Base-by-base conservation (phyloP, 2,797 vertebrate genomes). In the Sebastes iracundus region DNA sequence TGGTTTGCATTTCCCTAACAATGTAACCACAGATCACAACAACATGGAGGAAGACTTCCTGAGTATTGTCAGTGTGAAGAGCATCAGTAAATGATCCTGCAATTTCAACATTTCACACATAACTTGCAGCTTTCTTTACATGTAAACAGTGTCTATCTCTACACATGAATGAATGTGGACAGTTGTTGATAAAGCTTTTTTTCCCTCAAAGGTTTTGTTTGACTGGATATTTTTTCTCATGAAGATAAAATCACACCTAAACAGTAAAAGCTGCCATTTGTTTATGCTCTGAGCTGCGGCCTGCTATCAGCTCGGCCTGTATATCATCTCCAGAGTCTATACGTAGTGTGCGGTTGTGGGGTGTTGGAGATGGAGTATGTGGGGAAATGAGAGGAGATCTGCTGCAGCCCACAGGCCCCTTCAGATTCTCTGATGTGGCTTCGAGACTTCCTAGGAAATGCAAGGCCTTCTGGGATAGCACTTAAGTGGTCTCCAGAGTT, bases 361-460 rank as follows among this genome's bases (percentile, higher is more conserved):
- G 82, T 35, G 84, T 90, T 87, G 87, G 86, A 90, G 90, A 91
- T 78, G 73, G 87, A 91, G 90, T 74, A 85, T 87, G 86, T 70
- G 55, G 84, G 90, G 91, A 92, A 94, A 94, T 90, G 87, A 94
- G 88, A 92, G 86, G 90, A 92, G 93, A 88, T 94, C 88, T 90
- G 87, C 73, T 90, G 89, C 90, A 90, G 88, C 88, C 92, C 89
- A 92, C 87, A 92, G 91, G 86, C 90, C 91, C 90, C 85, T 85
- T 90, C 72, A n/a, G 70, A 67, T 75, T 64, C 91, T 94, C 88
- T 94, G 93, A 95, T 94, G 94, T 95, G 94, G 93, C 91, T 92
- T 85, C 60, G 72, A 87, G 87, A 87, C 88, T 93, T 93, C 90
- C 92, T 76, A 64, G 81, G 88, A 90, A 94, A 92, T 83, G 89